These are phyloP conservation scores for Garra rufa DNA, from an alignment of 2,113 vertebrate genomes.

Conservation along the genomic window DNA sequence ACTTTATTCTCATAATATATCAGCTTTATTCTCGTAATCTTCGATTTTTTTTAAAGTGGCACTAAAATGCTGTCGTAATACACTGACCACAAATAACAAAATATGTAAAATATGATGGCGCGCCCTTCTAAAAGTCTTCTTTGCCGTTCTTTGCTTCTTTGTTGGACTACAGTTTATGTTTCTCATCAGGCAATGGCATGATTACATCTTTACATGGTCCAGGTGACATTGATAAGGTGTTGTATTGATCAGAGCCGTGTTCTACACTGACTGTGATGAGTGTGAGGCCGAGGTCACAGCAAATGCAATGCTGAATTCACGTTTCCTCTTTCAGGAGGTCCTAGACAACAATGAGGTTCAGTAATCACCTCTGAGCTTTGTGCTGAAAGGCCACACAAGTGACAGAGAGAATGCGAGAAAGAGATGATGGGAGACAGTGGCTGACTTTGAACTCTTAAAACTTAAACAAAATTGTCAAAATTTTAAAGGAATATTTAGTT, in stretches of 20 bases:
- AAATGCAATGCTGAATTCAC: conserved; percentile 12
- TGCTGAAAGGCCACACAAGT: not conserved
- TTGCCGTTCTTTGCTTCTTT: no score
- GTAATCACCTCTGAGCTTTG: conserved; percentile 22
- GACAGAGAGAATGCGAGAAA: conserved; percentile 12
- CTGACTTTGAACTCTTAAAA: not conserved
- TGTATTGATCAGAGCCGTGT: conserved; percentile 23
- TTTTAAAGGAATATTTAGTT: conserved; percentile 13
- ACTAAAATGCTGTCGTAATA: no score
- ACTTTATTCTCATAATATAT: no score
- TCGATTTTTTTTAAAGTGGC: no score
- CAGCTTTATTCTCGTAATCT: no score
- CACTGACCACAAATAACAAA: not conserved
- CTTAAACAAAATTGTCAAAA: not conserved
- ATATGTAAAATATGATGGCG: not conserved
- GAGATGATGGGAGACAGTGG: not conserved
- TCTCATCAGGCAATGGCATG: not conserved
- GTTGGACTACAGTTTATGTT: not conserved
- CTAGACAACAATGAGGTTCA: conserved; percentile 36
- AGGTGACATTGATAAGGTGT: conserved; percentile 25
- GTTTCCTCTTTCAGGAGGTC: conserved; percentile 11
- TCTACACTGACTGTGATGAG: conserved; percentile 6
- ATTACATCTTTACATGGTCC: conserved; percentile 1
- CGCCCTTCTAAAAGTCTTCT: not conserved
- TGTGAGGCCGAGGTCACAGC: conserved; percentile 26